These are phyloP conservation scores for Drosophila pallidifrons DNA, from an alignment of 1,140 invertebrate species.

Conservation along the genomic window DNA sequence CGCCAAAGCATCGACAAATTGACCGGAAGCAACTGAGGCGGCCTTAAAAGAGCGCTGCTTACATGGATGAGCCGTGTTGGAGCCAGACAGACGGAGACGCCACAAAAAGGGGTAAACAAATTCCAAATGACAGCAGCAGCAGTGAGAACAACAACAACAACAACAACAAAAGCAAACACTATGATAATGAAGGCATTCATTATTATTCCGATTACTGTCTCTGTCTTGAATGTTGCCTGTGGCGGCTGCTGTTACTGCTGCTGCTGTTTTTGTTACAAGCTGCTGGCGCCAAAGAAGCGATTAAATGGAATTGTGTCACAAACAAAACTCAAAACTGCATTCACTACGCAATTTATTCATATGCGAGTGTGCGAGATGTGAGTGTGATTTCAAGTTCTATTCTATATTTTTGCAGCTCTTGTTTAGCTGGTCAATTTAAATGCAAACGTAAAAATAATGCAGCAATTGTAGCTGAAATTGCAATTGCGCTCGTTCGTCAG, in stretches of 20 bases:
- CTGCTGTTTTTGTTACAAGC: constrained; percentile 53
- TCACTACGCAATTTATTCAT: constrained; percentile 60
- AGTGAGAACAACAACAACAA: constrained; percentile 41
- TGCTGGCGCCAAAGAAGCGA: constrained; percentile 76
- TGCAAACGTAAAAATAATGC: constrained; percentile 62
- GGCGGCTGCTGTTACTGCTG: constrained; percentile 19
- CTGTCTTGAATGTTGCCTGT: constrained; percentile 28
- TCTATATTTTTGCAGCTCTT: constrained; percentile 17
- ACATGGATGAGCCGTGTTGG: constrained; percentile 4
- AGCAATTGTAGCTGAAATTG: constrained; percentile 59
- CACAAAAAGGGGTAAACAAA: constrained; percentile 72
- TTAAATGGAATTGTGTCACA: constrained; percentile 82
- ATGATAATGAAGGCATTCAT: constrained; percentile 82
- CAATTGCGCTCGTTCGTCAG: constrained; percentile 46
- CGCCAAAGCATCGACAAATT: constrained; percentile 57
- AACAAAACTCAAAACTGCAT: constrained; percentile 62
- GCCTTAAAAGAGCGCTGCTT: constrained; percentile 4
- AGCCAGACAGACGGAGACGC: constrained; percentile 46
- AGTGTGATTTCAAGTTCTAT: constrained; percentile 34
- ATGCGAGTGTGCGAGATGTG: constrained; percentile 18
- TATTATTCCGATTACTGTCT: constrained; percentile 77
- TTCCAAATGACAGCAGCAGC: constrained; percentile 35
- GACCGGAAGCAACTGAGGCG: constrained; percentile 61
- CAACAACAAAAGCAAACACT: constrained; percentile 46
- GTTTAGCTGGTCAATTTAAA: constrained; percentile 47